Evolutionary conservation across 2,797 vertebrate species (phyloP).

Genomic region (Crenichthys baileyi): DNA sequence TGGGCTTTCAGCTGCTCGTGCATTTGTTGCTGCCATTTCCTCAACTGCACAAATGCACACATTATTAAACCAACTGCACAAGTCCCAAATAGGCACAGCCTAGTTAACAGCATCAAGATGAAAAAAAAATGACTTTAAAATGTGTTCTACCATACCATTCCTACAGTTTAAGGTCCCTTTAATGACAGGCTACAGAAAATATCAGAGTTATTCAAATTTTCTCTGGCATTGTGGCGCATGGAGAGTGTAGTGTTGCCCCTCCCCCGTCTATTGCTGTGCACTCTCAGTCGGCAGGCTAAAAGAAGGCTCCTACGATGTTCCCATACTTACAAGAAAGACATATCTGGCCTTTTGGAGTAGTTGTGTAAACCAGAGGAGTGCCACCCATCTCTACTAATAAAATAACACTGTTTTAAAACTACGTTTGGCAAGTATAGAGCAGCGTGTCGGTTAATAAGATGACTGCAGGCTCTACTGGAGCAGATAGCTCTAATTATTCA

Average conservation of each 20-base stretch:
- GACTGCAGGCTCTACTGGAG: too few relatives aligned
- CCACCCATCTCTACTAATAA: not conserved
- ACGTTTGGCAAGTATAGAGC: too few relatives aligned
- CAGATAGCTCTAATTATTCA: too few relatives aligned
- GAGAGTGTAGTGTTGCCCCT: not conserved
- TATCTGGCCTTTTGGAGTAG: not conserved
- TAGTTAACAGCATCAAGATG: not conserved
- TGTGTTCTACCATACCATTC: not conserved
- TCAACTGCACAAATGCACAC: conserved; percentile 81
- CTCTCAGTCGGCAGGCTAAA: not conserved
- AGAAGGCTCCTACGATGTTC: not conserved
- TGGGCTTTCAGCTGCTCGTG: conserved; percentile 90
- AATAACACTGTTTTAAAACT: not conserved
- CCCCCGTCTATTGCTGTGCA: not conserved
- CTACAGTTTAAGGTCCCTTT: not conserved
- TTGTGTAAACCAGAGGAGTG: not conserved
- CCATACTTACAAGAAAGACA: not conserved
- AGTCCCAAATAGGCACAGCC: not conserved
- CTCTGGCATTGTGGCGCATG: not conserved
- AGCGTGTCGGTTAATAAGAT: too few relatives aligned
- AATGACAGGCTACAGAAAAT: not conserved
- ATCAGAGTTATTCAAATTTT: not conserved
- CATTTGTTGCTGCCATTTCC: conserved; percentile 90
- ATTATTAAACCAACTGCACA: not conserved
- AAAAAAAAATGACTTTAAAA: not conserved